These are phyloP conservation scores for Copsychus sechellarum DNA, from an alignment of 2,113 vertebrate species.

Conservation along the genomic window DNA sequence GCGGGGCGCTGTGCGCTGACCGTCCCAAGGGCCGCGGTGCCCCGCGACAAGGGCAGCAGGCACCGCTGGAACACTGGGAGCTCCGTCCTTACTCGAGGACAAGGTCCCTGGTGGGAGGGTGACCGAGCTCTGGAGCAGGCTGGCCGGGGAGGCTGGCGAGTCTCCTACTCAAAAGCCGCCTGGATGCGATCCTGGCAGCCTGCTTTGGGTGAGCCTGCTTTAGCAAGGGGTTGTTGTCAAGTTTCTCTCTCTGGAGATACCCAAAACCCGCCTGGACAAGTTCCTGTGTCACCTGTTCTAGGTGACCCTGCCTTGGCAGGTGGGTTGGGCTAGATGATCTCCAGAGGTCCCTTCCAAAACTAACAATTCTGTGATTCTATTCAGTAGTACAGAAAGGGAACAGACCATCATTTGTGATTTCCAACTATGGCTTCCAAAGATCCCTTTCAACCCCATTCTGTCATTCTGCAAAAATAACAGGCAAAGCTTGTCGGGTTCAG, in stretches of 20 bases:
- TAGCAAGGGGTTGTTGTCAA: not conserved
- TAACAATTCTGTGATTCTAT: not conserved
- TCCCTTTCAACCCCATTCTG: not conserved
- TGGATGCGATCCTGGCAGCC: not conserved
- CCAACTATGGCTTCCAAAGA: not conserved
- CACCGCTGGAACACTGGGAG: accelerated
- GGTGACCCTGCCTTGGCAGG: not conserved
- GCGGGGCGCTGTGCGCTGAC: accelerated
- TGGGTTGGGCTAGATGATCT: not conserved
- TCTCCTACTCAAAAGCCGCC: not conserved
- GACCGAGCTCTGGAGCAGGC: not conserved
- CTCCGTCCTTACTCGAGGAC: accelerated
- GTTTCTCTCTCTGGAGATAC: not conserved
- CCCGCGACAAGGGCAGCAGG: not conserved
- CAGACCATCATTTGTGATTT: not conserved
- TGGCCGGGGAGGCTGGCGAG: not conserved
- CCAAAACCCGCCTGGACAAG: not conserved
- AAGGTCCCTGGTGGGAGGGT: not conserved
- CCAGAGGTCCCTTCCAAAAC: not conserved
- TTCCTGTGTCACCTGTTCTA: not conserved
- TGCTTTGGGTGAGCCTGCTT: not conserved
- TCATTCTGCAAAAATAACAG: not conserved
- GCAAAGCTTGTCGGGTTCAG: not conserved
- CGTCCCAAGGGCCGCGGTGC: accelerated
- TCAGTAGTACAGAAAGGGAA: not conserved